phyloP scores from a whole-genome alignment of 2,797 vertebrate species.

The Halcyon chelicuti region DNA sequence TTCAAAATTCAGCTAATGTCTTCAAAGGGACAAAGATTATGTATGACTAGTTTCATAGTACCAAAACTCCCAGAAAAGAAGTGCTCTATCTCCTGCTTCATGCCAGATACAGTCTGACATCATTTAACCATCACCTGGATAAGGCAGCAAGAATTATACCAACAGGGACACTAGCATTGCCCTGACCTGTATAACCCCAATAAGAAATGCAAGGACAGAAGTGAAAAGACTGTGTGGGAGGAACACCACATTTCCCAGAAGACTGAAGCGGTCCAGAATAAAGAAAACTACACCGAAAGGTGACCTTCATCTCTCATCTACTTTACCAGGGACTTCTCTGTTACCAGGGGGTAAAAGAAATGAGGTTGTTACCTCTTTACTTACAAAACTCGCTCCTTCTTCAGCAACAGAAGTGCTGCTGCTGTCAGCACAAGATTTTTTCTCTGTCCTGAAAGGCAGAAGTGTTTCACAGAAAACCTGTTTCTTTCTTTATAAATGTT shows the following conservation, averaged over 20 bases:
- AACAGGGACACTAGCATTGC: background rate
- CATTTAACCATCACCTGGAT: background rate
- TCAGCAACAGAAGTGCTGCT: background rate
- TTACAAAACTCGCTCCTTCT: background rate
- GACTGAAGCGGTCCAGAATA: background rate
- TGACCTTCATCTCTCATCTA: background rate
- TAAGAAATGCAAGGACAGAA: background rate
- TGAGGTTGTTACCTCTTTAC: background rate
- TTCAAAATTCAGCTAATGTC: background rate
- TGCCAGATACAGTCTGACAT: background rate
- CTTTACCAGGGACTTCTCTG: background rate
- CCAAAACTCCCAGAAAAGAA: background rate
- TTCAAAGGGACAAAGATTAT: background rate
- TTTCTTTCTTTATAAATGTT: background rate
- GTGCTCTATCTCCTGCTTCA: background rate
- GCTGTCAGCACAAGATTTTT: background rate
- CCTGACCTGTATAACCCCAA: background rate
- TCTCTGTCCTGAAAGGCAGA: background rate
- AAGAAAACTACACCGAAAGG: background rate
- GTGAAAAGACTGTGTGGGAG: rapidly evolving
- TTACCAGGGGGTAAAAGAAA: background rate
- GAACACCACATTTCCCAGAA: background rate
- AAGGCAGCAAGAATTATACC: background rate
- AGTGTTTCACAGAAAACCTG: background rate
- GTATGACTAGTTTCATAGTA: background rate